These are phyloP conservation scores for Muscicapa striata DNA, from an alignment of 2,797 vertebrate genomes.

Conservation along the genomic window DNA sequence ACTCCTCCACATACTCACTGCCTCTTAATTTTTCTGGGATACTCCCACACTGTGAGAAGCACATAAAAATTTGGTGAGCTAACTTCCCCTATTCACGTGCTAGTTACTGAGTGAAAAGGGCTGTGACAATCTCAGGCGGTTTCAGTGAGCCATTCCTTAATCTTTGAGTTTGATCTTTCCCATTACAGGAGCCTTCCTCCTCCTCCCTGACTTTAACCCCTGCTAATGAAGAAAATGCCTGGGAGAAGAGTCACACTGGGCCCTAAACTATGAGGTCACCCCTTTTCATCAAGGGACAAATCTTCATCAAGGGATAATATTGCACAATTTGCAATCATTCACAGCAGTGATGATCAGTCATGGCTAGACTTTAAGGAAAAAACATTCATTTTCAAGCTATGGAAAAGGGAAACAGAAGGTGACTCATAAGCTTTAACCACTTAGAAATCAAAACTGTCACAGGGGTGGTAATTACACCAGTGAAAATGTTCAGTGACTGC, in stretches of 20 bases:
- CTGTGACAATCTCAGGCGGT: background rate
- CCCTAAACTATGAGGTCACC: background rate
- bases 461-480: background rate
- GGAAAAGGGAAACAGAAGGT: conserved; percentile 30
- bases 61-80: background rate
- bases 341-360: background rate
- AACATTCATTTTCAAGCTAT: background rate
- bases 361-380: conserved; percentile 6
- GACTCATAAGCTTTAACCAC: background rate
- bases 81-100: background rate
- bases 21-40: conserved; percentile 3
- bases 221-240: conserved; percentile 40
- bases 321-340: conserved; percentile 11
- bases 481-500: background rate
- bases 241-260: background rate
- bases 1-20: background rate
- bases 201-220: conserved; percentile 4
- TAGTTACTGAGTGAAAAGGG: background rate
- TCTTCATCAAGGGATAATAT: conserved; percentile 25
- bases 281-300: background rate
- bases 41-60: background rate
- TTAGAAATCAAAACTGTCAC: background rate
- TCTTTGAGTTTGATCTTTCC: conserved; percentile 2
- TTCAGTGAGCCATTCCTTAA: background rate
- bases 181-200: background rate